These are phyloP conservation scores for Mycetomoellerius zeteki DNA, from an alignment of 1,140 invertebrate species.

Conservation along the genomic window DNA sequence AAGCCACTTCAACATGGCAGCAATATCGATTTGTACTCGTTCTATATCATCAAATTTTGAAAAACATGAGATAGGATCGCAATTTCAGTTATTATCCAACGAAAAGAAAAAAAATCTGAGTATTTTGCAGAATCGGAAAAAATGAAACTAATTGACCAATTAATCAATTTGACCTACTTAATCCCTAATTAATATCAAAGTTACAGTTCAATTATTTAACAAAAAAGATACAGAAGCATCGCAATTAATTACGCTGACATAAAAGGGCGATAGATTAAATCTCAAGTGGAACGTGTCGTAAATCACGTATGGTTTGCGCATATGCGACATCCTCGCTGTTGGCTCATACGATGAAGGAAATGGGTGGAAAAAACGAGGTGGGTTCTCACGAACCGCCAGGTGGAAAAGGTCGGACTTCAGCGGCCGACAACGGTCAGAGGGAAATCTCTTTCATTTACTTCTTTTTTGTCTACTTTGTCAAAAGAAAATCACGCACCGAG, in stretches of 20 bases:
- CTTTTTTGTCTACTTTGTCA: not conserved
- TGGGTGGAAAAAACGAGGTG: slow-evolving; percentile 28
- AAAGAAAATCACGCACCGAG: slow-evolving; percentile 5
- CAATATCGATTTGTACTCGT: not conserved
- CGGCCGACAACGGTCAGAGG: slow-evolving; percentile 20
- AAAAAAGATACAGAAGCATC: not conserved
- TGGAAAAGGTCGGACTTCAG: slow-evolving; percentile 39
- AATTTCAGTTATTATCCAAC: not conserved
- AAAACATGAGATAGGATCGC: not conserved
- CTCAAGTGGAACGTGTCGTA: slow-evolving; percentile 7
- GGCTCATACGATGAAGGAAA: slow-evolving; percentile 15
- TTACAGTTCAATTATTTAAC: slow-evolving; percentile 4
- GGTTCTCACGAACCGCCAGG: slow-evolving; percentile 38
- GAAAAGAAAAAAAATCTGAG: not conserved
- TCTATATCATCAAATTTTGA: not conserved
- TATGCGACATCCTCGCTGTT: slow-evolving; percentile 15
- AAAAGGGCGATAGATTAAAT: slow-evolving; percentile 1
- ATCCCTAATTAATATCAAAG: not conserved
- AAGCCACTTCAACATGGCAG: too few relatives aligned
- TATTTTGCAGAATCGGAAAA: not conserved
- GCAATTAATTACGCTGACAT: slow-evolving; percentile 16
- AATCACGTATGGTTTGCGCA: slow-evolving; percentile 14
- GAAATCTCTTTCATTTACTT: slow-evolving; percentile 8
- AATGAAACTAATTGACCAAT: not conserved
- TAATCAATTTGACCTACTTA: not conserved